Base-by-base conservation (phyloP, 2,888 invertebrate species). In the Tinea pellionella region DNA sequence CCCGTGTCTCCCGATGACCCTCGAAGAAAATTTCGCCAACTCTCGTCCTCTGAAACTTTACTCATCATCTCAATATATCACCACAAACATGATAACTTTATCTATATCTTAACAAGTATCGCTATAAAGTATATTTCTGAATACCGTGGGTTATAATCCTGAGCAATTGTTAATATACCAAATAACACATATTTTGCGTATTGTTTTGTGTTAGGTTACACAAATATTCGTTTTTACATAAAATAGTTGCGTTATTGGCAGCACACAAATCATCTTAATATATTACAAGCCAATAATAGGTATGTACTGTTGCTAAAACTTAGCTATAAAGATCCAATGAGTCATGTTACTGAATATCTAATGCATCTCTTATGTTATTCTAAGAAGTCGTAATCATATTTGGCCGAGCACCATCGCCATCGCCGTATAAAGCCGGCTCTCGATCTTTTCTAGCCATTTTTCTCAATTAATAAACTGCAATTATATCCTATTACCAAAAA, bases 1-100 rank as follows among this genome's bases (percentile, higher is more conserved):
- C 80, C 78, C 78, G 19, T 37, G 43, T 24, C 62, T 57, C 72
- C 71, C 72, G 67, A 66, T 72, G 67, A 71, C 73, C 72, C 70
- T 66, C 67, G 65, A 66, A 61, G 64, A n/a, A 66, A 70, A 72
- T 74, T 72, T 61, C 69, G 66, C 73, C 57, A 57, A 57, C 8
- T 55, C 55, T 19, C 12, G 15, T 19, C 24, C 24, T 16, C 47
- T 47, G 16, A 47, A 47, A 37, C 4, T 4, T 30, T 30, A 30
- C 30, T 37, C 37, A 9, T 9, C 37, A 2, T 37, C n/a, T 37
- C 37, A 37, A 37, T 37, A 12, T 12, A n/a, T 2, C 37, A 12
- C 9, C 37, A 37, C 37, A n/a, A 37, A 12, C 9, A 37, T 24
- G 6, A 24, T 9, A 37, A 37, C 37, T 37, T 37, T 9, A 2